A percentile compares a stretch with the other conserved stretches of the same genome.
These are phyloP conservation scores for Anguilla megastoma DNA, from an alignment of 2,797 vertebrate species.

Conservation along the genomic window DNA sequence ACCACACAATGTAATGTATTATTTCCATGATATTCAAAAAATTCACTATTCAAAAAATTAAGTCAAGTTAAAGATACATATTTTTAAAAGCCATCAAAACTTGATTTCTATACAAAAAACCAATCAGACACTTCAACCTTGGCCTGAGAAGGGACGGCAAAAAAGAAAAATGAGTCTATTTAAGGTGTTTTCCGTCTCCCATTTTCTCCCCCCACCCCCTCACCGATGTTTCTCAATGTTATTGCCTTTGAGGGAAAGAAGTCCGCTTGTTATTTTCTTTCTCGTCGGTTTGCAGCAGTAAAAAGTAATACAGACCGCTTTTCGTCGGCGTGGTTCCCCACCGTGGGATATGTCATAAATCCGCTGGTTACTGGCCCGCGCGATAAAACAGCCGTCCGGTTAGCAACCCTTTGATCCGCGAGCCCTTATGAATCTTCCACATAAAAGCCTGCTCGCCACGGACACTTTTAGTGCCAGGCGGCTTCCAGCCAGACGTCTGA, in stretches of 20 bases:
- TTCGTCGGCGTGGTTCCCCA: conserved; percentile 37
- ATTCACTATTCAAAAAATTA: not conserved
- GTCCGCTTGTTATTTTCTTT: conserved; percentile 46
- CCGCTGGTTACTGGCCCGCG: conserved; percentile 23
- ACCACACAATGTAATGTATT: too few species aligned
- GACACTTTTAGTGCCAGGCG: conserved; percentile 45
- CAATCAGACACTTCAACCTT: not conserved
- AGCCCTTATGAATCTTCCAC: conserved; percentile 42
- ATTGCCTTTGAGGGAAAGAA: conserved; percentile 17
- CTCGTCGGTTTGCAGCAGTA: conserved; percentile 37
- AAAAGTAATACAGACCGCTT: conserved; percentile 46
- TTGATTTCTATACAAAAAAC: not conserved
- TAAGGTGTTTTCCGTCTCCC: not conserved
- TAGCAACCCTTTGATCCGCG: conserved; percentile 44
- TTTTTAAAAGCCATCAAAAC: not conserved
- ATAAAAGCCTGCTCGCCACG: conserved; percentile 36
- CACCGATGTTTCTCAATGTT: conserved; percentile 15
- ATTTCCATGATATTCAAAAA: too few species aligned
- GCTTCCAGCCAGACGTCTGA: conserved; percentile 33
- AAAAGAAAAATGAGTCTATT: not conserved
- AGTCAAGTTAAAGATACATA: not conserved
- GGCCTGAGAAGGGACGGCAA: not conserved
- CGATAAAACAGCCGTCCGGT: conserved; percentile 27
- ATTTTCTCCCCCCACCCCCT: not conserved
- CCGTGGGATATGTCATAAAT: conserved; percentile 43